Conservation (phyloP, 2,888 invertebrate genomes). For the Alviniconcha strummeri region DNA sequence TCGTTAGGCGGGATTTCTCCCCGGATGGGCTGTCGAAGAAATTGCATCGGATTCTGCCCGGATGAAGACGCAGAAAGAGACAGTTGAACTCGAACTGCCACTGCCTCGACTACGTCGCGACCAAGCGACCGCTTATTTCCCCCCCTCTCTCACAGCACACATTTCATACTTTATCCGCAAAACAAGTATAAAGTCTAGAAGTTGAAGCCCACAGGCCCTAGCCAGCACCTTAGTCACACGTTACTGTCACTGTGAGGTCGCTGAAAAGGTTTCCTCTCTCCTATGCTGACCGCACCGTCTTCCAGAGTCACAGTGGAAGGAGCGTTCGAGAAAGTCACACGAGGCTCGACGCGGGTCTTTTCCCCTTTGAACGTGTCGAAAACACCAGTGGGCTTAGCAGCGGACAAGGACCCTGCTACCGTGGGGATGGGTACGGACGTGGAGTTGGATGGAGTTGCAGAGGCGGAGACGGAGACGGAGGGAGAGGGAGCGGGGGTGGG, state of each 20-base stretch:
- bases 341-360: slow-evolving; percentile 30
- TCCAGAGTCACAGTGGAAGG: slow-evolving; percentile 28
- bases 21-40: too few species aligned
- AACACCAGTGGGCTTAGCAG: slow-evolving; percentile 1
- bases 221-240: too few species aligned
- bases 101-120: too few species aligned
- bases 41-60: too few species aligned
- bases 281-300: background rate
- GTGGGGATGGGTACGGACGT: slow-evolving; percentile 17
- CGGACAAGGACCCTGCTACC: slow-evolving; percentile 19
- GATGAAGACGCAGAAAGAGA: too few species aligned
- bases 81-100: too few species aligned
- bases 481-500: background rate
- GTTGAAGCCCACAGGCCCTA: too few species aligned
- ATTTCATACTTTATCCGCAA: too few species aligned
- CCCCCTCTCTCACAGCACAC: too few species aligned
- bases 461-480: slow-evolving; percentile 14
- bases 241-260: slow-evolving; percentile 28
- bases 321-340: slow-evolving; percentile 31
- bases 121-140: too few species aligned
- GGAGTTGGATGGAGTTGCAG: background rate
- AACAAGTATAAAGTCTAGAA: too few species aligned
- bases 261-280: slow-evolving; percentile 25
- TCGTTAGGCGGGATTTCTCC: too few species aligned
- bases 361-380: slow-evolving; percentile 24